Evolutionary conservation across 2,113 vertebrate species (phyloP).

Genomic region (Deroptyus accipitrinus): DNA sequence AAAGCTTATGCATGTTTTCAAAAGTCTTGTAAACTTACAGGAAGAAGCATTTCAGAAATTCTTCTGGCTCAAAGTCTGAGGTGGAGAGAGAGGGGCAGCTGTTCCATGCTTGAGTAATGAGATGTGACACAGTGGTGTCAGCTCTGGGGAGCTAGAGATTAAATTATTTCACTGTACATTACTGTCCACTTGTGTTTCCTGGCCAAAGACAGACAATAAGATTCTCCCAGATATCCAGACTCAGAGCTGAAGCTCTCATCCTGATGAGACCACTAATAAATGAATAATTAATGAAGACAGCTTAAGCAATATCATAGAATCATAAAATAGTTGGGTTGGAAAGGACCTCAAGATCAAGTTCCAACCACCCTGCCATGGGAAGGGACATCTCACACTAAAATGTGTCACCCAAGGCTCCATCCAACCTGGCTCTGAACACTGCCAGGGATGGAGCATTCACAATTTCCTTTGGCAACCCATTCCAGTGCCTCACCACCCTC

Average conservation of each 20-base stretch:
- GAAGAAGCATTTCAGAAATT: background rate
- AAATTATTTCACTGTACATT: background rate
- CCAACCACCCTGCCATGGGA: background rate
- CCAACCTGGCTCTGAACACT: background rate
- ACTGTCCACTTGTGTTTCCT: background rate
- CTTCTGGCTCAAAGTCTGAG: background rate
- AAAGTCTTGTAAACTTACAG: background rate
- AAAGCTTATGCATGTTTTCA: background rate
- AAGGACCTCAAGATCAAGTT: background rate
- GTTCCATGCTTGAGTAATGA: background rate
- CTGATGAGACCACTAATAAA: background rate
- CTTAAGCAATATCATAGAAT: background rate
- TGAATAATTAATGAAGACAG: background rate
- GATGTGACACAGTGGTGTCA: background rate
- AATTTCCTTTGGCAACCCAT: background rate
- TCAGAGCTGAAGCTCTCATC: background rate
- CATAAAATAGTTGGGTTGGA: background rate
- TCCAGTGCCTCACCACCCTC: background rate
- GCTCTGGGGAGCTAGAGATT: background rate
- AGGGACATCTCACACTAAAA: background rate
- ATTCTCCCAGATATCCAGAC: background rate
- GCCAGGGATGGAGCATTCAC: background rate
- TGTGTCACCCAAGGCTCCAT: background rate
- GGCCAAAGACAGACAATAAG: background rate
- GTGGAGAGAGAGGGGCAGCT: background rate